A percentile compares a stretch with the other conserved stretches of the same genome.
These are phyloP conservation scores for Oryzias melastigma DNA, from an alignment of 2,113 vertebrate species.

Conservation along the genomic window DNA sequence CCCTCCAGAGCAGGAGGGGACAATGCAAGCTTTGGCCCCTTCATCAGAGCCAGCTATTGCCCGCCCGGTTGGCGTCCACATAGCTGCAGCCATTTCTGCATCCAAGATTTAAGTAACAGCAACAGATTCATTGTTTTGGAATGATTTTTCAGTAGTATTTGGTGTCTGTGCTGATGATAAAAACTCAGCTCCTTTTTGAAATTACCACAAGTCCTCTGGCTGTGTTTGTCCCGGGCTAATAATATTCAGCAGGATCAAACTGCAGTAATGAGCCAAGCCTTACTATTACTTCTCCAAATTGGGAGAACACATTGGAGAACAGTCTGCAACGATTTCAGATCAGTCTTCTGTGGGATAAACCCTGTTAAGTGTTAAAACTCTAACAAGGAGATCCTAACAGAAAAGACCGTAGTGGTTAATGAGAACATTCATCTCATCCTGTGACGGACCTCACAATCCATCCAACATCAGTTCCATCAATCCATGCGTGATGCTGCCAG, in stretches of 20 bases:
- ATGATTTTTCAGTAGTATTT: constrained; percentile 8
- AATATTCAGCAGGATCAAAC: constrained; percentile 33
- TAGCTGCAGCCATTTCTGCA: too few relatives aligned
- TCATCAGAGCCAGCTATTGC: constrained; percentile 19
- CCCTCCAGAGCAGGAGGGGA: not conserved
- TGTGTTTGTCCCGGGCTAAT: constrained; percentile 17
- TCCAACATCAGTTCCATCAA: too few relatives aligned
- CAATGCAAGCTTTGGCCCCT: not conserved
- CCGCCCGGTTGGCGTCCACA: not conserved
- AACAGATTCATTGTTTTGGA: not conserved
- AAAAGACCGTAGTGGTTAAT: not conserved
- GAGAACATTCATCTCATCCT: not conserved
- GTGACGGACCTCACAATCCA: too few relatives aligned
- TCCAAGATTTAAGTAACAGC: not conserved
- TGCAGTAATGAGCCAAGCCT: constrained; percentile 14
- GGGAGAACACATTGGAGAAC: not conserved
- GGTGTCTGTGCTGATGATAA: constrained; percentile 18
- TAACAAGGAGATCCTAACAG: not conserved
- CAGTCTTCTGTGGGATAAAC: not conserved
- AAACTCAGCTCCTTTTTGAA: constrained; percentile 27
- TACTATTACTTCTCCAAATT: not conserved
- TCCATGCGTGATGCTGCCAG: too few relatives aligned
- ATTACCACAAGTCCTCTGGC: constrained; percentile 23
- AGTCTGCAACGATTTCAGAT: constrained; percentile 1
- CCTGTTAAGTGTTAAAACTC: not conserved